phyloP scores from a whole-genome alignment of 2,888 invertebrate species.

The Gandaritis pyraliata region DNA sequence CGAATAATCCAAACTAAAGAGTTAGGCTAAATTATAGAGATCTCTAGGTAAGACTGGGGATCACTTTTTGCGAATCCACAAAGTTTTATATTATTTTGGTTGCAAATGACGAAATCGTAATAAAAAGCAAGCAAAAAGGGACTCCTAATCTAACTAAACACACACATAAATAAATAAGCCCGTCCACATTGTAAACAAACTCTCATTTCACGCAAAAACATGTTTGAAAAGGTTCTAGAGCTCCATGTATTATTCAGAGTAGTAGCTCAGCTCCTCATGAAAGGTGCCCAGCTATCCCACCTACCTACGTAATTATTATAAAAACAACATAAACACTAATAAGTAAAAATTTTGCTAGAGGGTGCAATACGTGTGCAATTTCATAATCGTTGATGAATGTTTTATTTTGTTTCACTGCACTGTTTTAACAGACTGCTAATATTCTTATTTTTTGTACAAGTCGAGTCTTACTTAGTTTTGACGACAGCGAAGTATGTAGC shows the following conservation, averaged over 20 bases:
- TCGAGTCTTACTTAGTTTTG: too few species aligned
- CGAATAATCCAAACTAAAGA: too few species aligned
- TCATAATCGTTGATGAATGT: too few species aligned
- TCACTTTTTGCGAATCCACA: too few species aligned
- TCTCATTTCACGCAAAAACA: slow-evolving; percentile 23
- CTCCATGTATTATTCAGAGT: slow-evolving; percentile 37
- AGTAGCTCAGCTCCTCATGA: slow-evolving; percentile 18
- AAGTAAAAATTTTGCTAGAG: neutral
- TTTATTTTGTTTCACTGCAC: too few species aligned
- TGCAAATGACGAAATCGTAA: neutral
- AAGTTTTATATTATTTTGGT: too few species aligned
- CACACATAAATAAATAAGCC: slow-evolving; percentile 20
- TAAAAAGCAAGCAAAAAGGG: slow-evolving; percentile 3
- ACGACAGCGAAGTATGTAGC: too few species aligned
- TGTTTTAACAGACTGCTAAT: too few species aligned
- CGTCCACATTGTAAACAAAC: slow-evolving; percentile 25
- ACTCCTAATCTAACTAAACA: neutral
- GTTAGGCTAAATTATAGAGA: too few species aligned
- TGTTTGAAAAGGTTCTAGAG: slow-evolving; percentile 28
- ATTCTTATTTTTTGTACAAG: too few species aligned
- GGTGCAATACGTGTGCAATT: neutral
- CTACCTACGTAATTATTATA: slow-evolving; percentile 3
- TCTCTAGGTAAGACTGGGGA: too few species aligned
- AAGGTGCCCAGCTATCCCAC: slow-evolving; percentile 18
- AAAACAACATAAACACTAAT: slow-evolving; percentile 11